phyloP scores from a whole-genome alignment of 1,140 invertebrate genomes.

The Odontomachus brunneus region DNA sequence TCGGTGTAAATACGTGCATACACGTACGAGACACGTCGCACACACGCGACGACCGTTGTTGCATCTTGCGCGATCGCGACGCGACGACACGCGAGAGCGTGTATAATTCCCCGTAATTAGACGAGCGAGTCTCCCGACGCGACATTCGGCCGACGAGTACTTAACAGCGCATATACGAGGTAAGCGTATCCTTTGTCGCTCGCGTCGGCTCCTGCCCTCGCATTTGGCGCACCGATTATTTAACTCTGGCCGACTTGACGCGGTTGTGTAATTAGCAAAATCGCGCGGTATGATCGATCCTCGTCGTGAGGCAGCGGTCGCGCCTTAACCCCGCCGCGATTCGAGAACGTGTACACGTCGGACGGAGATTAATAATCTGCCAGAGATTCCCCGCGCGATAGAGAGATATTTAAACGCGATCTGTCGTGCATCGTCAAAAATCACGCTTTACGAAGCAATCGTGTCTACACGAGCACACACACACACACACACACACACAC shows the following conservation, averaged over 20 bases:
- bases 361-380: conserved; percentile 59
- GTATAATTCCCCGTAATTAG: not conserved
- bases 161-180: too few relatives aligned
- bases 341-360: conserved; percentile 30
- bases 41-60: not conserved
- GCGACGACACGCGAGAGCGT: not conserved
- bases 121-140: not conserved
- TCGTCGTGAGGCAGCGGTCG: conserved; percentile 49
- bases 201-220: too few relatives aligned
- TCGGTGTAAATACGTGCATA: too few relatives aligned
- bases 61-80: not conserved
- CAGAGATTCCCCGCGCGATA: conserved; percentile 40
- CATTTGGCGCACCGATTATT: not conserved
- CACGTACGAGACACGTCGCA: too few relatives aligned
- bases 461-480: not conserved
- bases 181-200: too few relatives aligned
- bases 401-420: conserved; percentile 30
- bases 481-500: too few relatives aligned
- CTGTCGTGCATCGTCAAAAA: conserved; percentile 39
- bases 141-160: not conserved
- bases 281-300: conserved; percentile 45
- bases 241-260: conserved; percentile 17
- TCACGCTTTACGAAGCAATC: conserved; percentile 41
- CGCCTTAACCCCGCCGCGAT: conserved; percentile 40
- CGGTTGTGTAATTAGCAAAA: conserved; percentile 43